Conservation (phyloP, 2,797 vertebrate species). For the Poeciliopsis turneri region DNA sequence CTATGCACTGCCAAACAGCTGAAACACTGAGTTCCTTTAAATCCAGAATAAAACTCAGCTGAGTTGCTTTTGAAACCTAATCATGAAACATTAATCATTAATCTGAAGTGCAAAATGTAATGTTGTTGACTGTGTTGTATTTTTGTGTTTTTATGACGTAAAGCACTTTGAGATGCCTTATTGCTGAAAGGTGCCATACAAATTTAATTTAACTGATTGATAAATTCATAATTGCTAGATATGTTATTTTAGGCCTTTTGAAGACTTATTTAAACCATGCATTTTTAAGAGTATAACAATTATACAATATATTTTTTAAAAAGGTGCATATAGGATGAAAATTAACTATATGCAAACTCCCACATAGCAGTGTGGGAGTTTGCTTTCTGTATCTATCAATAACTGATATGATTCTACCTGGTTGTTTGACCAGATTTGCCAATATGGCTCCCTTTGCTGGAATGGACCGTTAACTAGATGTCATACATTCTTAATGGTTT, state of each 20-base stretch:
- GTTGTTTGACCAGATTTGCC: not conserved
- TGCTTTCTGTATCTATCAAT: not conserved
- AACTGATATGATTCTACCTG: not conserved
- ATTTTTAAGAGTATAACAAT: not conserved
- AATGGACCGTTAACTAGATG: not conserved
- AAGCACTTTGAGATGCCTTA: no score
- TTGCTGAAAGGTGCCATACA: no score
- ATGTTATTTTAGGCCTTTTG: not conserved
- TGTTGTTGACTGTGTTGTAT: no score
- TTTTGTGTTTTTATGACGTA: no score
- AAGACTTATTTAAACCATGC: not conserved
- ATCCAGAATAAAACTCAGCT: no score
- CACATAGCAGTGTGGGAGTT: not conserved
- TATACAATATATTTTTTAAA: not conserved
- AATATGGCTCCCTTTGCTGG: not conserved
- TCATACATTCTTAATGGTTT: not conserved
- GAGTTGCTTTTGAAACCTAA: no score
- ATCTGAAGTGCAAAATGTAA: no score
- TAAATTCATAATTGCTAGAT: not conserved
- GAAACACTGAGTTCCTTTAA: no score
- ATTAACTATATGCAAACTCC: not conserved
- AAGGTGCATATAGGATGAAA: not conserved
- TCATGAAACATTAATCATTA: no score
- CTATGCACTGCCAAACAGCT: no score
- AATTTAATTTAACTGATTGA: no score